phyloP scores from a whole-genome alignment of 2,797 vertebrate species.

The Parauchenoglanis punctatus region DNA sequence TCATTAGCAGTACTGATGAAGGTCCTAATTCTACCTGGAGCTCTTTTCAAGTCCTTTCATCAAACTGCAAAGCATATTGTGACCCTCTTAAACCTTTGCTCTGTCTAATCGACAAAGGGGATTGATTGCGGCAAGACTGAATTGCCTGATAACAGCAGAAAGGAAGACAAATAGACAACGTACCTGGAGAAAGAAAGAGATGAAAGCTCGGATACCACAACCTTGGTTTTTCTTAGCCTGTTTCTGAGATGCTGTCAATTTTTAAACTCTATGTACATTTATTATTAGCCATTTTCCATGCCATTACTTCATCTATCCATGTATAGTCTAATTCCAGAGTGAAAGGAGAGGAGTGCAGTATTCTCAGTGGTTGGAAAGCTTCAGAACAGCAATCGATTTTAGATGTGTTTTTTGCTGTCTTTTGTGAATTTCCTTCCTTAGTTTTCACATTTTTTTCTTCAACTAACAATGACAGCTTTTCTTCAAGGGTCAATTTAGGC shows the following conservation, averaged over 20 bases:
- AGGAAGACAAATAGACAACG: constrained; percentile 16
- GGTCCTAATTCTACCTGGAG: neutral
- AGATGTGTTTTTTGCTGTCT: neutral
- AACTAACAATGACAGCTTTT: neutral
- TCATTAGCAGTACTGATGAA: constrained; percentile 1
- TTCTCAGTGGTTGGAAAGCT: neutral
- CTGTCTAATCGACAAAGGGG: constrained; percentile 48
- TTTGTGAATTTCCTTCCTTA: no score
- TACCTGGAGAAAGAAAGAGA: neutral
- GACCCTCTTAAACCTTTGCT: constrained; percentile 49
- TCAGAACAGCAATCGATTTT: neutral
- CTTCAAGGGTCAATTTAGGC: constrained; percentile 12
- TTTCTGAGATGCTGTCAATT: neutral
- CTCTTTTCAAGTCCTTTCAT: constrained; percentile 3
- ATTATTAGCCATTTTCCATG: neutral
- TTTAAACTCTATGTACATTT: neutral
- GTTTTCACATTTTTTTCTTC: neutral
- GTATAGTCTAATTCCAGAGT: neutral
- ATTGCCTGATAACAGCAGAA: constrained; percentile 49
- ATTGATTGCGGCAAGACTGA: constrained; percentile 50
- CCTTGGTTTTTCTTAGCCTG: no score
- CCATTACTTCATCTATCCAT: neutral
- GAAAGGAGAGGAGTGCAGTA: neutral
- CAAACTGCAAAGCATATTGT: constrained; percentile 15
- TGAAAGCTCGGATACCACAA: neutral